Conservation (phyloP, 2,888 invertebrate genomes). For the Drosophila ustulata region DNA sequence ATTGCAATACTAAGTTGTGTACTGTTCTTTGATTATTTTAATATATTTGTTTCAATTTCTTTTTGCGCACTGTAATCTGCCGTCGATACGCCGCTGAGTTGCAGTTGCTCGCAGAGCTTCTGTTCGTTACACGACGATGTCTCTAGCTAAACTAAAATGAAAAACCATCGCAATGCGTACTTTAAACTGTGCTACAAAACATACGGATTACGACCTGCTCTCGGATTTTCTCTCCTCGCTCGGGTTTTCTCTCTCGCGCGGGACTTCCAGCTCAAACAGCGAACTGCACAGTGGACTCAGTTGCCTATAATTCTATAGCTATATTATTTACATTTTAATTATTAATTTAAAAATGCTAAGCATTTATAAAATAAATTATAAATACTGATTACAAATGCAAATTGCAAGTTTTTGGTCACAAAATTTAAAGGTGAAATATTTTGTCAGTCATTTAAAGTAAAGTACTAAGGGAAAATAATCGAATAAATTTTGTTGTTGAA, state of each 20-base stretch:
- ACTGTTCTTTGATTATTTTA: slow-evolving; percentile 23
- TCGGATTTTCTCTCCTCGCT: slow-evolving; percentile 30
- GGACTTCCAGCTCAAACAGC: slow-evolving; percentile 19
- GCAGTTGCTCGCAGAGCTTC: slow-evolving; percentile 56
- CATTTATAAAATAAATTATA: too few species aligned
- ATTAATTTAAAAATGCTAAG: too few species aligned
- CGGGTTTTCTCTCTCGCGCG: slow-evolving; percentile 16
- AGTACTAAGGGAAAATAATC: too few species aligned
- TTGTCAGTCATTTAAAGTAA: too few species aligned
- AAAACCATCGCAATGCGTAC: slow-evolving; percentile 77
- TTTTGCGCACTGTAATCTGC: slow-evolving; percentile 72
- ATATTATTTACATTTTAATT: too few species aligned
- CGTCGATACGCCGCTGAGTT: slow-evolving; percentile 57
- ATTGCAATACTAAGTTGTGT: slow-evolving; percentile 32
- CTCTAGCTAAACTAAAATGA: slow-evolving; percentile 81
- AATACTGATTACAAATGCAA: too few species aligned
- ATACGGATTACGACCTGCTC: slow-evolving; percentile 38
- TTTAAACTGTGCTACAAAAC: slow-evolving; percentile 78
- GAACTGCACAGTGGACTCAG: slow-evolving; percentile 29
- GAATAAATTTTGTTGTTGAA: too few species aligned
- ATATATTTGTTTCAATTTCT: slow-evolving; percentile 9
- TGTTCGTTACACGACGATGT: slow-evolving; percentile 75
- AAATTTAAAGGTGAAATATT: too few species aligned
- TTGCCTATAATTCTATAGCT: background rate
- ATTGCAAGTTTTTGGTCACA: too few species aligned